Percentiles rank a stretch among this genome's conserved stretches.
These are phyloP conservation scores for Sialia sialis DNA, from an alignment of 2,113 vertebrate species.

Conservation along the genomic window DNA sequence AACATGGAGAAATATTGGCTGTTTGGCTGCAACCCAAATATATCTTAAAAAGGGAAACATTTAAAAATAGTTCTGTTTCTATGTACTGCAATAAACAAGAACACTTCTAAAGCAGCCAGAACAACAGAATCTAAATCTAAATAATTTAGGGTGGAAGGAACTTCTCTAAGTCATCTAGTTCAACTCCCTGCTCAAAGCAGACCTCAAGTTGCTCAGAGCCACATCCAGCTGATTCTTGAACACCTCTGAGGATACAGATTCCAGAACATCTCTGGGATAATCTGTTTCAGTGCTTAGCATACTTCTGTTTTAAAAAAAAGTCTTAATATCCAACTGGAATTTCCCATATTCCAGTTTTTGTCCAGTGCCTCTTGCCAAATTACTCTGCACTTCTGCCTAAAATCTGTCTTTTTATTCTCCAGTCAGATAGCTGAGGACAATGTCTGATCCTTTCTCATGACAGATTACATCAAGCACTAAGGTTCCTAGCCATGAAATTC, in stretches of 20 bases:
- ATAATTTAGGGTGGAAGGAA: background rate
- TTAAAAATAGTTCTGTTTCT: conserved; percentile 44
- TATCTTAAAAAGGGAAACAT: background rate
- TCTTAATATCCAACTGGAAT: background rate
- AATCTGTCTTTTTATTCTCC: background rate
- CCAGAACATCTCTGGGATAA: background rate
- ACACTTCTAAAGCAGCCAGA: background rate
- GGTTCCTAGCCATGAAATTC: background rate
- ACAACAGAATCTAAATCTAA: background rate
- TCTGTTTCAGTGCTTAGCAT: background rate
- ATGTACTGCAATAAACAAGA: conserved; percentile 22
- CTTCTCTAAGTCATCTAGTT: background rate
- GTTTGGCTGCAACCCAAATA: background rate
- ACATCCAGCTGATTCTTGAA: background rate
- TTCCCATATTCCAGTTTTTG: background rate
- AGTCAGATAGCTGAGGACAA: background rate
- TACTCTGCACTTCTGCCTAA: background rate
- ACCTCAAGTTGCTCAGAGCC: background rate
- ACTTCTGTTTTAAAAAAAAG: background rate
- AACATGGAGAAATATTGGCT: background rate
- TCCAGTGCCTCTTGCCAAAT: background rate
- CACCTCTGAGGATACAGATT: background rate
- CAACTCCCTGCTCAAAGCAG: background rate
- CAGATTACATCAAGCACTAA: background rate
- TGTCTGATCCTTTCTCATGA: background rate